Conservation (phyloP, 2,888 invertebrate species). For the Sphaerophoria rueppellii region DNA sequence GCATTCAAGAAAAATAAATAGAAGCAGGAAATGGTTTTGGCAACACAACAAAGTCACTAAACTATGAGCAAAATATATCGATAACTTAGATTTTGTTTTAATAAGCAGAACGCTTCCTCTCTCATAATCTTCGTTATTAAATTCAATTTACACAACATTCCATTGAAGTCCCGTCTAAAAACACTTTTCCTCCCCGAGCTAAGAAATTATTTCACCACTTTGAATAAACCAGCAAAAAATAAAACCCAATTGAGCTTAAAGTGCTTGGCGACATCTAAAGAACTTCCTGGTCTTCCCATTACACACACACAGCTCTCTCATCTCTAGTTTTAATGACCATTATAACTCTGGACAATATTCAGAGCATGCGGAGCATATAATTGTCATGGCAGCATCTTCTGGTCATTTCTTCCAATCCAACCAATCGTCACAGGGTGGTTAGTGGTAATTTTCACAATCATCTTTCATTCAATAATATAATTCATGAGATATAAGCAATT, state of each 20-base stretch:
- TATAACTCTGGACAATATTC: slow-evolving; percentile 41
- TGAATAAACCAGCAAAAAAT: background rate
- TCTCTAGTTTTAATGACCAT: slow-evolving; percentile 10
- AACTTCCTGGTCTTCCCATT: slow-evolving; percentile 50
- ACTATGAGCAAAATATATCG: no score
- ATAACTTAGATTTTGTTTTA: no score
- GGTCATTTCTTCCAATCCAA: background rate
- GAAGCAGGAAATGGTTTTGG: no score
- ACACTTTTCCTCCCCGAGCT: no score
- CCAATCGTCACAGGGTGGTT: background rate
- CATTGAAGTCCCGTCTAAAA: no score
- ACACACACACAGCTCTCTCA: no score
- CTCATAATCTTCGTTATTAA: no score
- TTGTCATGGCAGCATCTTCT: background rate
- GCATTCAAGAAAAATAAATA: no score
- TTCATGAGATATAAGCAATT: slow-evolving; percentile 27
- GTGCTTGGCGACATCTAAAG: slow-evolving; percentile 43
- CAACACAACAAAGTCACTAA: no score
- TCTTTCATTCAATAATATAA: slow-evolving; percentile 25
- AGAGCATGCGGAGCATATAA: slow-evolving; percentile 2
- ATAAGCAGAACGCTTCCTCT: no score
- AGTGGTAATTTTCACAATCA: slow-evolving; percentile 20
- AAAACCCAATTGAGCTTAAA: background rate
- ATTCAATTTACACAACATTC: no score
- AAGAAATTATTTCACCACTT: slow-evolving; percentile 20